Evolutionary conservation across 2,888 invertebrate genomes (phyloP), one percentile per base, ranked within the genome.

Genomic region (Andricus quercusramuli): DNA sequence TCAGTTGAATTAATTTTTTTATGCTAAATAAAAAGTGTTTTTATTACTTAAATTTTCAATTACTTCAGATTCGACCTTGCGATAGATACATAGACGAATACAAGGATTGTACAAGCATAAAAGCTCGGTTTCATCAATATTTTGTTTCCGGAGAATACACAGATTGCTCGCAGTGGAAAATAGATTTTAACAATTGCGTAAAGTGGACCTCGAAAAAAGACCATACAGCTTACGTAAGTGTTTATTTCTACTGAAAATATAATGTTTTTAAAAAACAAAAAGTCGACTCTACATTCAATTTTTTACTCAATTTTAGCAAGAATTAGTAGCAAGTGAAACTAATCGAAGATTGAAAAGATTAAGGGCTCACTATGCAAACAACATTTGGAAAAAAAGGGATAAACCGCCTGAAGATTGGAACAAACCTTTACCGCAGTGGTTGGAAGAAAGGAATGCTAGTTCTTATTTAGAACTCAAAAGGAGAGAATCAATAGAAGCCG

Each of bases 321-420:
- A 95, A 20, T 85, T 98, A 79, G 94, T 98, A 70, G 92, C 94
- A 77, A 97, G 96, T 92, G 98, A 98, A 93, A 95, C 94, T 87
- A 90, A 91, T 11, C 94, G 97, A 74, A 94, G 96, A 81, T 86
- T 94, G 47, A 92, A 93, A 68, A 94, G 98, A 84, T 91, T 98
- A 78, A 91, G 92, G 79, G 94, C 95, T 0, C 97, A 97, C 91
- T 95, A 95, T 85, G 93, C 90, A 78, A 98, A 98, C 92, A 94
- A 96, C 90, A 94, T 96, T 1, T 98, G 98, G 98, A 94, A 95
- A 88, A 96, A 95, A 90, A 93, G 98, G 66, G 94, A 94, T 9
- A 89, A 93, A 56, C 98, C 98, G 0, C 98, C 98, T 0, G 93
- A 94, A 78, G 95, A 97, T 91, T 98, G 98, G 98, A 94, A 95